phyloP scores from a whole-genome alignment of 2,888 invertebrate species.

The Meganola albula region DNA sequence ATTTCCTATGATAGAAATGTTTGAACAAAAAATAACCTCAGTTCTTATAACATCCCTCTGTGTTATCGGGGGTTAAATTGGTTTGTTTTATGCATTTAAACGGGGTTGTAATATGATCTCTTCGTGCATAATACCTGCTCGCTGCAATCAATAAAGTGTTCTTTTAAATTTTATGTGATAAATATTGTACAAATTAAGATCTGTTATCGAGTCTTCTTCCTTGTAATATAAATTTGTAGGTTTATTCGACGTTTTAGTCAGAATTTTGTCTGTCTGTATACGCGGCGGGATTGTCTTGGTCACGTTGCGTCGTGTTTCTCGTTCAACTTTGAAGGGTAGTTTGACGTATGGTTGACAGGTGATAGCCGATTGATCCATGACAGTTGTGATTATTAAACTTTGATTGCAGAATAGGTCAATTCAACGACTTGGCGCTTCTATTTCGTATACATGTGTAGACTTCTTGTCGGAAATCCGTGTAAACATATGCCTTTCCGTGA shows the following conservation, averaged over 20 bases:
- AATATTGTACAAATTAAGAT: constrained; percentile 72
- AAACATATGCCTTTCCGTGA: no score
- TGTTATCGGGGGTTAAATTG: no score
- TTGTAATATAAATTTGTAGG: constrained; percentile 52
- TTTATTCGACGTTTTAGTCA: constrained; percentile 57
- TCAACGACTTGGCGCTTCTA: no score
- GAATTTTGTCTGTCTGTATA: constrained; percentile 36
- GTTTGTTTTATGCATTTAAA: constrained; percentile 9
- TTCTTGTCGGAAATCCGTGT: no score
- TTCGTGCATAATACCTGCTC: constrained; percentile 36
- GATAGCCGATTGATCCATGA: constrained; percentile 24
- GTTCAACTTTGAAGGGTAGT: constrained; percentile 26
- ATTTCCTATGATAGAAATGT: no score
- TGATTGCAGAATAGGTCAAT: no score
- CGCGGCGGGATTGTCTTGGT: constrained; percentile 20
- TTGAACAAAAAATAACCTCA: no score
- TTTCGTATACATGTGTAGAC: no score
- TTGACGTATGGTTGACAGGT: constrained; percentile 20
- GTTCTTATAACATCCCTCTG: no score
- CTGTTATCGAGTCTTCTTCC: constrained; percentile 61
- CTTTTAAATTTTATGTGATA: constrained; percentile 66
- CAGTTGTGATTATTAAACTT: constrained; percentile 20
- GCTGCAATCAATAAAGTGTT: constrained; percentile 44
- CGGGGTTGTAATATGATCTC: constrained; percentile 30
- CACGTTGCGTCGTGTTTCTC: constrained; percentile 23